Evolutionary conservation across 1,140 invertebrate species (phyloP).

Genomic region (Drosophila pallidifrons): DNA sequence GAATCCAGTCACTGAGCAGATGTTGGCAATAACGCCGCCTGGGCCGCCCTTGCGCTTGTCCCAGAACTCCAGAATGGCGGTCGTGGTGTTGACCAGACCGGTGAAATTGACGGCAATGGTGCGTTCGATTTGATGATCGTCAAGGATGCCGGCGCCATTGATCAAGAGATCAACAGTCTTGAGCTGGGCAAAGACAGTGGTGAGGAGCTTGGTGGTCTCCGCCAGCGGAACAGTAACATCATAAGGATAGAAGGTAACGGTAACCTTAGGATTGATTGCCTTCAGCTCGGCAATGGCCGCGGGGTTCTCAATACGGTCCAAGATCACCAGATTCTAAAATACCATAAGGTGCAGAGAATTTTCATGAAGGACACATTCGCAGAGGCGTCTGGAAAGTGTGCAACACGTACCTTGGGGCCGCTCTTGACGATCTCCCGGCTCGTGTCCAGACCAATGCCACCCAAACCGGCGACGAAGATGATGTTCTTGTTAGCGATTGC

Average conservation of each 20-base stretch:
- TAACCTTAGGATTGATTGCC: constrained; percentile 73
- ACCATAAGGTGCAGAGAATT: background rate
- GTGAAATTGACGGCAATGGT: constrained; percentile 82
- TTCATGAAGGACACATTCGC: background rate
- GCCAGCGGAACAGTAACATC: constrained; percentile 70
- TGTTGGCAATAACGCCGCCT: constrained; percentile 88
- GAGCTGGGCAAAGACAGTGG: constrained; percentile 65
- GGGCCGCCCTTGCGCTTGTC: constrained; percentile 87
- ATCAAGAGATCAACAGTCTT: constrained; percentile 77
- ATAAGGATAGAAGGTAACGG: constrained; percentile 69
- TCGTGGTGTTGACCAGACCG: constrained; percentile 76
- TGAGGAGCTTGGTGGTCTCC: constrained; percentile 62
- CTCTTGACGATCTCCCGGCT: constrained; percentile 65
- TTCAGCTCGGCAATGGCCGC: constrained; percentile 67
- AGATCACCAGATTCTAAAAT: constrained; percentile 66
- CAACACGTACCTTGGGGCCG: constrained; percentile 54
- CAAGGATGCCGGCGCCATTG: constrained; percentile 78
- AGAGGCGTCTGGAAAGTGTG: background rate
- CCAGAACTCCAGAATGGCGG: constrained; percentile 85
- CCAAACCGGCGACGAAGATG: constrained; percentile 76
- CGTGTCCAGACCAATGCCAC: constrained; percentile 77
- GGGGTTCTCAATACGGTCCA: constrained; percentile 75
- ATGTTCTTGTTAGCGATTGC: constrained; percentile 74
- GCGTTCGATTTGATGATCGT: constrained; percentile 74
- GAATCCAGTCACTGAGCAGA: constrained; percentile 88